Conservation (phyloP, 2,888 invertebrate genomes). For the Hyppa rectilinea region DNA sequence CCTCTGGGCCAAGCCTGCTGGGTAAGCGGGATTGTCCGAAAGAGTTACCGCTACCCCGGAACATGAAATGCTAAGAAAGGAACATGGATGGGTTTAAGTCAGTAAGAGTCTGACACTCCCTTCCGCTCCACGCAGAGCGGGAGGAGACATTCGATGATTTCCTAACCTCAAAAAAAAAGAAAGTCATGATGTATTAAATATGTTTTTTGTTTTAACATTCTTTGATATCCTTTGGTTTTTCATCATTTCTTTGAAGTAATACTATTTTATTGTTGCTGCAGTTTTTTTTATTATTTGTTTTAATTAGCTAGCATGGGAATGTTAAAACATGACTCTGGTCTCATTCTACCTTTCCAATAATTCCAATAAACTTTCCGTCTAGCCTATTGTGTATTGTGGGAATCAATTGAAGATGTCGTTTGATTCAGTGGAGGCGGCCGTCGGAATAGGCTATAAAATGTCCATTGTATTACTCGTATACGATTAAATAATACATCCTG, state of each 20-base stretch:
- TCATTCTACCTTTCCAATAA: conserved; percentile 19
- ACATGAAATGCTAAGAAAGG: too few species aligned
- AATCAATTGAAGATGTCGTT: conserved; percentile 30
- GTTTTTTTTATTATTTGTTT: not conserved
- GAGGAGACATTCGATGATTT: too few species aligned
- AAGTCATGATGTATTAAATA: too few species aligned
- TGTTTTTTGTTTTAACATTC: not conserved
- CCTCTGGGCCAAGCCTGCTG: too few species aligned
- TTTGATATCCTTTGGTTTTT: not conserved
- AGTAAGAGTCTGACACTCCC: too few species aligned
- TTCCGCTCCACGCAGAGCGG: too few species aligned
- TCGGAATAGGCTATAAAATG: conserved; percentile 8
- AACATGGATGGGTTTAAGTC: too few species aligned
- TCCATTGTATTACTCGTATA: conserved; percentile 17
- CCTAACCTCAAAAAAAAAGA: too few species aligned
- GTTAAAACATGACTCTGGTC: not conserved
- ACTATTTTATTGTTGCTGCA: not conserved
- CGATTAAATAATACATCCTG: conserved; percentile 24
- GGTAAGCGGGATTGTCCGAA: too few species aligned
- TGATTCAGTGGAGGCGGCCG: conserved; percentile 22
- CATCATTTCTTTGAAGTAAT: not conserved
- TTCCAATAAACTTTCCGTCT: conserved; percentile 5
- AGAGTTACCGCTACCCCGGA: too few species aligned
- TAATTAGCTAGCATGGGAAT: not conserved
- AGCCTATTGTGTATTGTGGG: conserved; percentile 10